Evolutionary conservation across 2,888 invertebrate species (phyloP).

Genomic region (Hirtodrosophila trivittata): DNA sequence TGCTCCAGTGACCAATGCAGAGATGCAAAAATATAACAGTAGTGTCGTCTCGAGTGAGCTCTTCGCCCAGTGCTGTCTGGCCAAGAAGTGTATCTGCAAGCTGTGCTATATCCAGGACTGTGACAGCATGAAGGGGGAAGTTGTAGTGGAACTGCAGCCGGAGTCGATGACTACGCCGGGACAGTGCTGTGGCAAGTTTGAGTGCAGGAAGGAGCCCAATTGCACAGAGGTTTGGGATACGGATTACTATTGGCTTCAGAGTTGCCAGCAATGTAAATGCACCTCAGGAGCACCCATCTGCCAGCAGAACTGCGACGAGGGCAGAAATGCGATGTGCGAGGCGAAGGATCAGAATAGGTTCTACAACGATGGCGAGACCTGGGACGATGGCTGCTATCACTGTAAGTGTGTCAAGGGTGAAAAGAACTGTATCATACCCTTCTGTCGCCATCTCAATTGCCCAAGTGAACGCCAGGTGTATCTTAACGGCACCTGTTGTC

Average conservation of each 20-base stretch:
- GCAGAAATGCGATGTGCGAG: constrained; percentile 72
- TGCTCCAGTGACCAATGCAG: constrained; percentile 24
- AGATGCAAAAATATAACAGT: constrained; percentile 38
- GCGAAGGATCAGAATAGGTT: constrained; percentile 76
- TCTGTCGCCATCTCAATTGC: constrained; percentile 80
- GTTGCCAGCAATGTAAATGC: constrained; percentile 81
- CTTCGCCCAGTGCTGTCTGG: constrained; percentile 79
- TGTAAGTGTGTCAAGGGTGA: constrained; percentile 82
- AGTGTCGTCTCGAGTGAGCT: constrained; percentile 65
- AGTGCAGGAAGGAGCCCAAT: constrained; percentile 83
- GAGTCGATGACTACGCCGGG: constrained; percentile 81
- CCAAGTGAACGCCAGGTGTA: constrained; percentile 75
- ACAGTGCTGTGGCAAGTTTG: constrained; percentile 85
- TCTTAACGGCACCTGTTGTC: constrained; percentile 80
- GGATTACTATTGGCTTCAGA: constrained; percentile 76
- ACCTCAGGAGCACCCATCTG: constrained; percentile 77
- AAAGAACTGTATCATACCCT: constrained; percentile 76
- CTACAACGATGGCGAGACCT: constrained; percentile 80
- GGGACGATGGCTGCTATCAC: constrained; percentile 82
- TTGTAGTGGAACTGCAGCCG: constrained; percentile 75
- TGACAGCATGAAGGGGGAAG: constrained; percentile 59
- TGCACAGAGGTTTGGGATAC: constrained; percentile 74
- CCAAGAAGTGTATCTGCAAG: constrained; percentile 81
- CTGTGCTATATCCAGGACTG: constrained; percentile 82
- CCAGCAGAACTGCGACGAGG: constrained; percentile 81